phyloP scores from a whole-genome alignment of 2,113 vertebrate genomes.

The Eonycteris spelaea region DNA sequence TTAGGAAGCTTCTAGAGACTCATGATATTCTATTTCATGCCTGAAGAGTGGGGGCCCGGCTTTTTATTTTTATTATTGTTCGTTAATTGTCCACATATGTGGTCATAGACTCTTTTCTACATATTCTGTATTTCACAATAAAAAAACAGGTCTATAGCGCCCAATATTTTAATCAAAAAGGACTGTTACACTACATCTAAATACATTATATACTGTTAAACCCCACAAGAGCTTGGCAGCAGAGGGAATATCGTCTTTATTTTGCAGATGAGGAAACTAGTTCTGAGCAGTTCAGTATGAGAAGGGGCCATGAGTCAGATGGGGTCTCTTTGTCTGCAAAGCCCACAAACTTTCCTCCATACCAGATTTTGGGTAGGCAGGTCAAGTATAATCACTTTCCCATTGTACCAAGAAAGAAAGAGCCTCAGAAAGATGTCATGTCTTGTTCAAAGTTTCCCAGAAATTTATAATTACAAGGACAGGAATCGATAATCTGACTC shows the following conservation, averaged over 20 bases:
- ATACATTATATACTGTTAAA: neutral
- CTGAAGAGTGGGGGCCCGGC: neutral
- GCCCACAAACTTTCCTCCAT: rapidly evolving
- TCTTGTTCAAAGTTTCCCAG: neutral
- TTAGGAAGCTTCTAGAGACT: neutral
- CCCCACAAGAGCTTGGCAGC: neutral
- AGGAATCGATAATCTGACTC: neutral
- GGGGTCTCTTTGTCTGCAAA: neutral
- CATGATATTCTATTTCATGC: neutral
- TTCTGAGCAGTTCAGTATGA: neutral
- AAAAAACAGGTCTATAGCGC: neutral
- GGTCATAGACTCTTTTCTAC: neutral
- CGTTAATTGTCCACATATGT: neutral
- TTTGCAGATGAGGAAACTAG: neutral
- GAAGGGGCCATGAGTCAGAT: rapidly evolving
- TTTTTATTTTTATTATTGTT: neutral
- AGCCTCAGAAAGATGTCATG: neutral
- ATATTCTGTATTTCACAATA: neutral
- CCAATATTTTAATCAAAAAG: neutral
- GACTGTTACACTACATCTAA: neutral
- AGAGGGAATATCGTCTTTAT: neutral
- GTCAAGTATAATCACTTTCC: neutral
- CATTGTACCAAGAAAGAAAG: neutral
- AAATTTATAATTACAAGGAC: neutral
- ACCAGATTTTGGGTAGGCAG: neutral